phyloP scores from a whole-genome alignment of 2,113 vertebrate species.

The Halichoeres trimaculatus region DNA sequence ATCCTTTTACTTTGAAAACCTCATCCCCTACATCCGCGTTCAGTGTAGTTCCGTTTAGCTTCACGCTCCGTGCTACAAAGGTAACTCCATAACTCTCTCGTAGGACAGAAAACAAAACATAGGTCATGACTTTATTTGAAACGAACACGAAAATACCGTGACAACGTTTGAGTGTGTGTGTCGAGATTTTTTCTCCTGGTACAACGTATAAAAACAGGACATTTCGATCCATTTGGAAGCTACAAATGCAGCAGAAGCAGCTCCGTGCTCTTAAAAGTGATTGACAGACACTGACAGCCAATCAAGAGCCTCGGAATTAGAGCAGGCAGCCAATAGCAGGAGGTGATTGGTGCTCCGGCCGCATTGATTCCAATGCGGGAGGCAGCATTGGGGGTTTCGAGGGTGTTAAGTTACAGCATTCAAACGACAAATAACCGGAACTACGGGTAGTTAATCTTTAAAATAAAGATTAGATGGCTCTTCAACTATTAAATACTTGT shows the following conservation, averaged over 20 bases:
- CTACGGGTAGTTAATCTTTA: not conserved
- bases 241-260: not conserved
- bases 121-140: not conserved
- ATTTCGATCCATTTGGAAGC: conserved; percentile 4
- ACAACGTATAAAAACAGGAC: not conserved
- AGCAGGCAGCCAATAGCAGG: conserved; percentile 44
- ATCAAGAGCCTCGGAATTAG: conserved; percentile 31
- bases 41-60: rapidly evolving
- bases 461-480: not conserved
- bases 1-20: conserved; percentile 46
- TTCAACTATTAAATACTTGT: too few species aligned
- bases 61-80: conserved; percentile 21
- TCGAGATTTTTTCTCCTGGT: not conserved
- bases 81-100: conserved; percentile 30
- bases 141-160: not conserved
- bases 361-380: conserved; percentile 64
- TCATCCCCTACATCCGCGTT: not conserved
- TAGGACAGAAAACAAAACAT: not conserved
- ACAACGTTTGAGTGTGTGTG: rapidly evolving
- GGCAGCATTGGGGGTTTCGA: conserved; percentile 43
- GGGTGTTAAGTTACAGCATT: not conserved
- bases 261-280: conserved; percentile 49
- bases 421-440: conserved; percentile 14
- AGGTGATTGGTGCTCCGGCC: conserved; percentile 41
- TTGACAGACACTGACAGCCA: conserved; percentile 56